These are phyloP conservation scores for Halocynthia aurantium DNA, from an alignment of 23 tunicate genomes.

Conservation along the genomic window DNA sequence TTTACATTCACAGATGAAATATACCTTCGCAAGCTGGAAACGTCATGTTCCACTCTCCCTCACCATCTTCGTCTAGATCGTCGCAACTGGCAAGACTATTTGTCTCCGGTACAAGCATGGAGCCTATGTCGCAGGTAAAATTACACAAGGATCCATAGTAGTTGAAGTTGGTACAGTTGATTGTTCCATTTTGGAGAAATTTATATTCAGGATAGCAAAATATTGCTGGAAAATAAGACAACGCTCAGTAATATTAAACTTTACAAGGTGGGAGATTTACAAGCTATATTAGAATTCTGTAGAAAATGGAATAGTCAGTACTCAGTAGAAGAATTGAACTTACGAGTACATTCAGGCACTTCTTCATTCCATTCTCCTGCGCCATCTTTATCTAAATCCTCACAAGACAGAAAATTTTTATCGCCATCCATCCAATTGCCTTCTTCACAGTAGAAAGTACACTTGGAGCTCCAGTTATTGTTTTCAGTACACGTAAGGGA, in stretches of 20 bases:
- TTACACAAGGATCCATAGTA: slow-evolving; percentile 8
- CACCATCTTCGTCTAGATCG: slow-evolving; percentile 12
- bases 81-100: neutral
- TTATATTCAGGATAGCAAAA: slow-evolving; percentile 19
- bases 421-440: neutral
- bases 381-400: slow-evolving; percentile 1
- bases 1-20: neutral
- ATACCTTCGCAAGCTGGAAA: slow-evolving; percentile 23
- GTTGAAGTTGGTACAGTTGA: slow-evolving; percentile 19
- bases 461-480: neutral
- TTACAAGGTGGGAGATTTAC: neutral
- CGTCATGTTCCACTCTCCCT: slow-evolving; percentile 15
- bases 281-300: neutral
- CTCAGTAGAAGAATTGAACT: no score
- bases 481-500: slow-evolving; percentile 1
- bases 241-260: neutral
- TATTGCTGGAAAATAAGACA: slow-evolving; percentile 19
- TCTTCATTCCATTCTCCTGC: neutral
- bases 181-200: slow-evolving; percentile 7
- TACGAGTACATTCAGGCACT: neutral
- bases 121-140: slow-evolving; percentile 14
- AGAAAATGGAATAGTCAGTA: neutral
- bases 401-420: neutral
- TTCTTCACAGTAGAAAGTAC: slow-evolving; percentile 1
- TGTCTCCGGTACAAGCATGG: neutral